Evolutionary conservation across 2,888 invertebrate genomes (phyloP), one percentile per base, ranked within the genome.

Genomic region (Tigriopus californicus): DNA sequence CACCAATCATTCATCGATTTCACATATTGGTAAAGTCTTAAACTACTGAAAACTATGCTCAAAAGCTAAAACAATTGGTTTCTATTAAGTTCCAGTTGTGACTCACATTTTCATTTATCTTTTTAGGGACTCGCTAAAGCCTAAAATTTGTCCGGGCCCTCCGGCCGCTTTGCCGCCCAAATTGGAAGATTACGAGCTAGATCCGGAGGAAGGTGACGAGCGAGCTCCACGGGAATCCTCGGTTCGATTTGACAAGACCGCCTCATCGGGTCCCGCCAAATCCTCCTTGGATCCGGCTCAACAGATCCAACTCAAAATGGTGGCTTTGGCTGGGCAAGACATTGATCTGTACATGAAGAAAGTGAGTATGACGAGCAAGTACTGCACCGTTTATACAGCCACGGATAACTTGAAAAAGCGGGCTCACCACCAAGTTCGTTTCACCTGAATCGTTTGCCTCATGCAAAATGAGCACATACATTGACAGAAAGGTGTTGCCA

Each of bases 271-370:
- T n/a, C 44, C 20, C 22, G 56, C 42, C 13, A 41, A 54, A 40
- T 22, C 52, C 22, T 22, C 42, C 12, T n/a, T 12, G 15, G 44
- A 44, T 2, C 5, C n/a, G 10, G 42, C 41, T 22, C 44, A 15
- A 10, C 42, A 56, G 33, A 22, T 15, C 13, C 25, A 41, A 56
- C 13, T 12, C 66, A 81, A 85, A 65, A 88, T 88, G 86, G 73
- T 88, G 66, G 83, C 82, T n/a, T 77, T 88, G 67, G 85, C 87
- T 12, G 88, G 89, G 1, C 89, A 91, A 72, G 88, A 89, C 67
- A 85, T 90, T 20, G 90, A 90, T 66, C 85, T 85, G 63, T 89
- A 89, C 66, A 88, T 89, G 85, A 83, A 86, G 67, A 89, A 89
- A 66, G 69, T 70, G 56, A 61, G 44, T 58, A 48, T 24, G n/a